These are phyloP conservation scores for Conger conger DNA, from an alignment of 2,113 vertebrate genomes.

Conservation along the genomic window DNA sequence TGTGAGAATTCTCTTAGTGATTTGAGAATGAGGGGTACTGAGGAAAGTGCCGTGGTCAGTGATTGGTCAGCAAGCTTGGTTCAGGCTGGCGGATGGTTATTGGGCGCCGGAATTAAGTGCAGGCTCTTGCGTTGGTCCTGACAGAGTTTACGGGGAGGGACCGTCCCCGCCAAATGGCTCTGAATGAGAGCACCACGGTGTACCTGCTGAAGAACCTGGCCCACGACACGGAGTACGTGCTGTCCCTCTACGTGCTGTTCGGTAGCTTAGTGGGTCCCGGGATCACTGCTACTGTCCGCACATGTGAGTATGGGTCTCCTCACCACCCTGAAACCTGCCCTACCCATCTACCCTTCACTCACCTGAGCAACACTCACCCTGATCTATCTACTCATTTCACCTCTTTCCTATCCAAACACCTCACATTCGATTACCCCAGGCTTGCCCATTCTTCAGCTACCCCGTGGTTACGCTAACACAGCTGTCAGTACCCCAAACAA, in stretches of 20 bases:
- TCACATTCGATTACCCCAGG: not conserved
- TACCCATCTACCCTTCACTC: not conserved
- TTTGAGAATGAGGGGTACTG: not conserved
- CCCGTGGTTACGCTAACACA: not conserved
- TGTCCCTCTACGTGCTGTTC: slow-evolving; percentile 85
- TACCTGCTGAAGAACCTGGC: slow-evolving; percentile 71
- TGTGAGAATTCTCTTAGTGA: not conserved
- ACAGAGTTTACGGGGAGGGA: slow-evolving; percentile 78
- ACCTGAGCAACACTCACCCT: not conserved
- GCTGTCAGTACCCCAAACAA: not conserved
- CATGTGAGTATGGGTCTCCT: slow-evolving; percentile 67
- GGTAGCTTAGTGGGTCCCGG: slow-evolving; percentile 77
- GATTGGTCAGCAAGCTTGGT: not conserved
- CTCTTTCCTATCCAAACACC: not conserved
- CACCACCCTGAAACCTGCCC: not conserved
- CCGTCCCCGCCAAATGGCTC: slow-evolving; percentile 75
- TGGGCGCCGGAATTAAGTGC: not conserved
- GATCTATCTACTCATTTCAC: not conserved
- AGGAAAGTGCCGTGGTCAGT: not conserved
- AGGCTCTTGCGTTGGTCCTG: not conserved
- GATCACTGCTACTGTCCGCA: slow-evolving; percentile 77
- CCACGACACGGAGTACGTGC: slow-evolving; percentile 80
- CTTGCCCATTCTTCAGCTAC: not conserved
- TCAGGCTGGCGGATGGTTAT: not conserved
- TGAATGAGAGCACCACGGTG: slow-evolving; percentile 70